Evolutionary conservation across 2,888 invertebrate species (phyloP), one percentile per base, ranked within the genome.

Genomic region (Germaria angustata): DNA sequence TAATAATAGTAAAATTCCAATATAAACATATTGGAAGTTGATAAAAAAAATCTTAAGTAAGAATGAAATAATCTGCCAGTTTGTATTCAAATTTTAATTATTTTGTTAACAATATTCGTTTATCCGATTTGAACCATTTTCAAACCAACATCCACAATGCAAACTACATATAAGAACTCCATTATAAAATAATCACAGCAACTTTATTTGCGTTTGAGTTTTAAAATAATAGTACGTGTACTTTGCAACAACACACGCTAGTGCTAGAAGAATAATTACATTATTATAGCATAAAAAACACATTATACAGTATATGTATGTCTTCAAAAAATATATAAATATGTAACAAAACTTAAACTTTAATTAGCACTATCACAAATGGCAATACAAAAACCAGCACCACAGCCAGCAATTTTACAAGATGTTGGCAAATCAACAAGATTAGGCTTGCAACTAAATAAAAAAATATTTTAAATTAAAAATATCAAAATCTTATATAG

Each of bases 361-460:
- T 82, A 82, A 36, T 63, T 65, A 28, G 44, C 65, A 44, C 41
- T 75, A 73, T 88, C 87, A 78, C 89, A 89, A 57, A 91, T 86
- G 0, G 88, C 89, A 86, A 88, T 89, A 77, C 91, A 91, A 84
- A 91, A 91, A 2, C 91, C 91, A 9, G 91, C 90, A 13, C 91
- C 91, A 65, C 88, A 81, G 28, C 89, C 90, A 28, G 88, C 87
- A 3, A 89, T 44, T 77, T 87, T 89, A 5, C 88, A 89, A 2
- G 85, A 73, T 9, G 85, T 86, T 6, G 89, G 89, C 46, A 91
- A 81, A 8, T 86, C 75, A 1, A 91, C 81, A 5, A 86, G 59
- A 1, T 87, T 87, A 5, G 91, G 90, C 20, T 78, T 84, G 55
- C 85, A 89, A 49, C 91, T 91, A 59, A 63, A 68, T 13, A 28